Conservation (phyloP, 1,140 invertebrate genomes). For the Drosophila sproati region DNA sequence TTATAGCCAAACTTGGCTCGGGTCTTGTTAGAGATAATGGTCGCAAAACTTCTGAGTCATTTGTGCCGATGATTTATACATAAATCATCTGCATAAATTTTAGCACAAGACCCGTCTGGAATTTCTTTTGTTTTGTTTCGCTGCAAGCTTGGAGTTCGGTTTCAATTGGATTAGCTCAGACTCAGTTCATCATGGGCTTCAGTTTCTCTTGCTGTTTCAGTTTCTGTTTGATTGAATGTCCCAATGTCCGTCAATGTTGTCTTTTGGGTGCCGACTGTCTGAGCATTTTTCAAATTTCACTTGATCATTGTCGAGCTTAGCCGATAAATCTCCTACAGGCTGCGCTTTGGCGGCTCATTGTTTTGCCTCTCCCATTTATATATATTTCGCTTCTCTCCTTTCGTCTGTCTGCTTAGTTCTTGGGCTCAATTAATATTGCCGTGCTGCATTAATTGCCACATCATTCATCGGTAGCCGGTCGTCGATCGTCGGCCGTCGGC, state of each 20-base stretch:
- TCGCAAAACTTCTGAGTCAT: slow-evolving; percentile 10
- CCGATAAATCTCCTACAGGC: slow-evolving; percentile 56
- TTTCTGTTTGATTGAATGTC: slow-evolving; percentile 69
- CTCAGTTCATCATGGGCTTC: slow-evolving; percentile 61
- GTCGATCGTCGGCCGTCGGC: too few species aligned
- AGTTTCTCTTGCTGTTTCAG: not conserved
- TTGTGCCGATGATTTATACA: slow-evolving; percentile 45
- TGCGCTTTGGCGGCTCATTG: slow-evolving; percentile 30
- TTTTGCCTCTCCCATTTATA: not conserved
- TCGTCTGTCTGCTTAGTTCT: not conserved
- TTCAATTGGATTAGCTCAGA: slow-evolving; percentile 48
- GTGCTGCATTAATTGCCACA: slow-evolving; percentile 58
- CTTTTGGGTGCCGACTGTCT: slow-evolving; percentile 34
- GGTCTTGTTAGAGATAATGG: not conserved
- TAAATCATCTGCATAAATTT: slow-evolving; percentile 84
- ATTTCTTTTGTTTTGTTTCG: slow-evolving; percentile 67
- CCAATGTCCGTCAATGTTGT: slow-evolving; percentile 11
- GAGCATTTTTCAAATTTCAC: slow-evolving; percentile 65
- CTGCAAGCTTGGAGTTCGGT: slow-evolving; percentile 46
- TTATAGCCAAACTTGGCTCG: not conserved
- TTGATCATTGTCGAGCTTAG: slow-evolving; percentile 38
- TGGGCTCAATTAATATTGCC: slow-evolving; percentile 54
- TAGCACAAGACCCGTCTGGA: slow-evolving; percentile 50
- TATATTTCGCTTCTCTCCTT: slow-evolving; percentile 7
- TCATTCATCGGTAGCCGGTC: slow-evolving; percentile 50